Evolutionary conservation across 1,140 invertebrate species (phyloP).

Genomic region (Brachionus manjavacas): DNA sequence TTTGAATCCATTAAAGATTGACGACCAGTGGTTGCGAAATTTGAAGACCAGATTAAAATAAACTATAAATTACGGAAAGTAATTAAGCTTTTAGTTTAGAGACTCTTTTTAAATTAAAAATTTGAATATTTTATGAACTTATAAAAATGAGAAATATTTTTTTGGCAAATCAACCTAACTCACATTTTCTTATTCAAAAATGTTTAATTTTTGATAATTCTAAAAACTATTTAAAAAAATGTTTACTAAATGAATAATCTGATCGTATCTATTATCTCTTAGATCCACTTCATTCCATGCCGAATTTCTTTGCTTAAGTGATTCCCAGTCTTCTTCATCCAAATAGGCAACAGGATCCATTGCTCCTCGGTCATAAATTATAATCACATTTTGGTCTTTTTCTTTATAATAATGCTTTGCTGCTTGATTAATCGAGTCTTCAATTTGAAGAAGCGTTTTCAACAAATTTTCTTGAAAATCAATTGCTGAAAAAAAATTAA

Average conservation of each 20-base stretch:
- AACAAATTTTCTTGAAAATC: slow-evolving; percentile 92
- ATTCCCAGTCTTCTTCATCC: slow-evolving; percentile 82
- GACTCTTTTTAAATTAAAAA: too few species aligned
- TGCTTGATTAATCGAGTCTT: slow-evolving; percentile 85
- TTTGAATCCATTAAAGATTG: too few species aligned
- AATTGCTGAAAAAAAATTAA: not conserved
- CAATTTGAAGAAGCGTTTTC: slow-evolving; percentile 93
- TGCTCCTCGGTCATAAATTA: slow-evolving; percentile 94
- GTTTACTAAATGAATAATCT: slow-evolving; percentile 62
- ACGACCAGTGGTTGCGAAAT: too few species aligned
- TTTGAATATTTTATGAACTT: too few species aligned
- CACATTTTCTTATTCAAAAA: not conserved
- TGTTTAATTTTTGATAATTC: not conserved
- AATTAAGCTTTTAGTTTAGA: too few species aligned
- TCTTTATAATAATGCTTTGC: slow-evolving; percentile 68
- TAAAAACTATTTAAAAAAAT: not conserved
- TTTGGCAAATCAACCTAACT: too few species aligned
- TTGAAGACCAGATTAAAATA: too few species aligned
- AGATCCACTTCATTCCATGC: slow-evolving; percentile 88
- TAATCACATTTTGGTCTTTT: slow-evolving; percentile 73
- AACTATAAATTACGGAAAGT: too few species aligned
- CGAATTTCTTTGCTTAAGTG: slow-evolving; percentile 72
- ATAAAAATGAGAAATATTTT: too few species aligned
- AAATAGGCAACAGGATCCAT: slow-evolving; percentile 97
- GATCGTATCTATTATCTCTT: slow-evolving; percentile 91